Base-by-base conservation (phyloP, 2,113 vertebrate species). In the Dipodomys ordii region DNA sequence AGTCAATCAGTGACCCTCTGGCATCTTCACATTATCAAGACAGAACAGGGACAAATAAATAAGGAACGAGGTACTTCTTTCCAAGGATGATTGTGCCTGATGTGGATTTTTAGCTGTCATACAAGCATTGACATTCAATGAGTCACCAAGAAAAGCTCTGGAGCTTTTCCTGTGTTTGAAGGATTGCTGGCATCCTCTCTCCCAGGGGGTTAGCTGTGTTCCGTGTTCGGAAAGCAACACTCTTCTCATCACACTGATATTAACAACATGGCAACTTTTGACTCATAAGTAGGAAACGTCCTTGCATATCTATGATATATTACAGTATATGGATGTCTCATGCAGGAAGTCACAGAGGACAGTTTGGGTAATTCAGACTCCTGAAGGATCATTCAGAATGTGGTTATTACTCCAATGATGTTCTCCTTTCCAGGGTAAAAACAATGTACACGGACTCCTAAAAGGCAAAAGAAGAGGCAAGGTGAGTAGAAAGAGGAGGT, bases 231-330 rank as follows among this genome's bases (percentile, higher is more conserved):
- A 91, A 87, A 32, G 88, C 49, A 92, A 23, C 32, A 7, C 16
- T 83, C 57, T 72, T 83, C 64, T 83, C 81, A 65, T 92, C 32
- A 85, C 44, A 68, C 30, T 28, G n/a, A 91, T 90, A 68, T 84
- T 90, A 97, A 90, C 83, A 92, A 85, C 67, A 90, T 8, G 46
- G 19, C 64, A 89, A 74, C 88, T 93, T 92, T 74, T 91, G 74
- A 91, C 69, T 60, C 35, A 25, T 53, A 71, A 93, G 67, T 74
- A 73, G n/a, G 72, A 94, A 87, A 94, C 64, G 67, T 96, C 72
- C 49, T 87, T 46, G 28, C 20, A 67, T 67, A 74, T 79, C 74
- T 81, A 22, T 25, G 65, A 67, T 30, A 44, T 30, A 67, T 67
- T 83, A 83, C 28, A 65, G 30, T 62, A 13, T 72, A 10, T 87